These are phyloP conservation scores for Catostylus mosaicus DNA, from an alignment of 30 jellyfish, hydroid and myxozoan genomes.

Conservation along the genomic window DNA sequence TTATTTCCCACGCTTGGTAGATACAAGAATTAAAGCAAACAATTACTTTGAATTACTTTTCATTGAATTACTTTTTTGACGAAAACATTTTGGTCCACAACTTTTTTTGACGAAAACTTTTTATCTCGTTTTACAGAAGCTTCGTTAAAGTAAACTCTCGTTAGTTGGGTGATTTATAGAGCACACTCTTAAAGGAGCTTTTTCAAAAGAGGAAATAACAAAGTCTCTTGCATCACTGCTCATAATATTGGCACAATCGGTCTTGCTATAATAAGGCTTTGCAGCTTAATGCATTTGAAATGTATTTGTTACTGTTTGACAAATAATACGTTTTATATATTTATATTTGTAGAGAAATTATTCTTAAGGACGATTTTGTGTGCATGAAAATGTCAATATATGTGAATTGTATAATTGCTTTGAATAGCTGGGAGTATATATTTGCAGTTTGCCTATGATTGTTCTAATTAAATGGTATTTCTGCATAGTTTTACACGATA, in stretches of 20 bases:
- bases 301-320: conserved; percentile 34
- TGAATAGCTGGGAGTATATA: conserved; percentile 3
- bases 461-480: background rate
- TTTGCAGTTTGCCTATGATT: background rate
- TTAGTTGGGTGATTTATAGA: no score
- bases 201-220: no score
- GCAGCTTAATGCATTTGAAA: conserved; percentile 6
- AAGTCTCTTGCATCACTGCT: background rate
- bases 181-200: no score
- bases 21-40: no score
- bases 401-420: conserved; percentile 12
- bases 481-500: background rate
- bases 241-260: background rate
- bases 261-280: background rate
- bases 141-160: no score
- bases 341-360: conserved; percentile 41
- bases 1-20: no score
- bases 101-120: no score
- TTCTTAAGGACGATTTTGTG: conserved; percentile 36
- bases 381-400: conserved; percentile 2
- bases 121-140: no score
- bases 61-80: no score
- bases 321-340: conserved; percentile 42
- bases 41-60: no score
- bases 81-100: no score